Evolutionary conservation across 2,797 vertebrate genomes (phyloP).

Genomic region (Strix occidentalis): DNA sequence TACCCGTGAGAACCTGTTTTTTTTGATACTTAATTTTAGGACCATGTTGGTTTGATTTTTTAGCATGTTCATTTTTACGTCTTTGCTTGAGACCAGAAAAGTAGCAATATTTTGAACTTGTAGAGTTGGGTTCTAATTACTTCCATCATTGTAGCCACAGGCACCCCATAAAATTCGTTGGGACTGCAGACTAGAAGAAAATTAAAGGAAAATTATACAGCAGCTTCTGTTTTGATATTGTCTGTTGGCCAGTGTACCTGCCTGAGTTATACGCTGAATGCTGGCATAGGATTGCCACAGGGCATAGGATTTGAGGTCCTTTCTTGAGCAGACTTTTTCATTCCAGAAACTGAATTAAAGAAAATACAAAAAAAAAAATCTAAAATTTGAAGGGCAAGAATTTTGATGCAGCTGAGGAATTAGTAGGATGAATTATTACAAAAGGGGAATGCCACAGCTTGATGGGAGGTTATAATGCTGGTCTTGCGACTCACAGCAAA

Average conservation of each 20-base stretch:
- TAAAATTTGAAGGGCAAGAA: background rate
- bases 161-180: background rate
- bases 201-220: background rate
- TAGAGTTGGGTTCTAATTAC: background rate
- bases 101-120: background rate
- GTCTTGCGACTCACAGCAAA: background rate
- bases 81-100: background rate
- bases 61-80: background rate
- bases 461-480: background rate
- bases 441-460: background rate
- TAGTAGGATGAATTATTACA: background rate
- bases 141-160: background rate
- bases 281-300: background rate
- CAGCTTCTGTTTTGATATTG: background rate
- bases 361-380: background rate
- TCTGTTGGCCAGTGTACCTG: background rate
- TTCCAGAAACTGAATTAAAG: background rate
- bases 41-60: background rate
- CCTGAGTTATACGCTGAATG: background rate
- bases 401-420: background rate
- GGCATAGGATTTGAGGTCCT: background rate
- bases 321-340: background rate
- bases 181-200: background rate
- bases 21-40: background rate
- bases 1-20: background rate